Evolutionary conservation across 2,797 vertebrate genomes (phyloP).

Genomic region (Urocyon cinereoargenteus): DNA sequence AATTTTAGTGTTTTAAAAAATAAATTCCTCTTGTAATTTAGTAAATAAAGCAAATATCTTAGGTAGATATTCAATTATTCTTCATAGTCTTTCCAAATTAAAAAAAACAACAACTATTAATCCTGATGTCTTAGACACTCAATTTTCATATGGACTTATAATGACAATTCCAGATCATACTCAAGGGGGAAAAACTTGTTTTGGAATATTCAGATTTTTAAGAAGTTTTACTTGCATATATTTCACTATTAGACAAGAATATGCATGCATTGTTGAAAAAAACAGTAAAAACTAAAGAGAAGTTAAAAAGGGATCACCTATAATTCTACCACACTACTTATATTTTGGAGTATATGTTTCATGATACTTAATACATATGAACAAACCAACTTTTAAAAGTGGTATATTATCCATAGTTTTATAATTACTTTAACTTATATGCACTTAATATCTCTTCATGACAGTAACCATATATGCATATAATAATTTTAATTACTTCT

Average conservation of each 20-base stretch:
- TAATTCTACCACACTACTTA: not conserved
- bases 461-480: not conserved
- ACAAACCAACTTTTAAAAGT: not conserved
- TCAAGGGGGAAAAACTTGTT: not conserved
- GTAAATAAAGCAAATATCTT: constrained; percentile 15
- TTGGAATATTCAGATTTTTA: not conserved
- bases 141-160: not conserved
- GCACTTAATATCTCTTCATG: not conserved
- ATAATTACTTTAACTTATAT: not conserved
- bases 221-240: not conserved
- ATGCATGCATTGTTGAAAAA: not conserved
- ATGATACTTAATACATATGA: not conserved
- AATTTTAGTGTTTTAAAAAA: not conserved
- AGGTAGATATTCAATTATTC: not conserved
- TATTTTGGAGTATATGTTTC: not conserved
- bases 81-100: not conserved
- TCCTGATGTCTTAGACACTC: not conserved
- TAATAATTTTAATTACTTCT: not conserved
- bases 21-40: not conserved
- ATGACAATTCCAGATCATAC: not conserved
- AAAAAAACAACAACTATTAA: not conserved
- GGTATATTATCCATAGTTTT: not conserved
- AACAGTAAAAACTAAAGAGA: not conserved
- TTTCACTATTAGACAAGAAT: not conserved
- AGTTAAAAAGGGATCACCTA: not conserved